phyloP scores from a whole-genome alignment of 2,797 vertebrate species.

The Coendou prehensilis region DNA sequence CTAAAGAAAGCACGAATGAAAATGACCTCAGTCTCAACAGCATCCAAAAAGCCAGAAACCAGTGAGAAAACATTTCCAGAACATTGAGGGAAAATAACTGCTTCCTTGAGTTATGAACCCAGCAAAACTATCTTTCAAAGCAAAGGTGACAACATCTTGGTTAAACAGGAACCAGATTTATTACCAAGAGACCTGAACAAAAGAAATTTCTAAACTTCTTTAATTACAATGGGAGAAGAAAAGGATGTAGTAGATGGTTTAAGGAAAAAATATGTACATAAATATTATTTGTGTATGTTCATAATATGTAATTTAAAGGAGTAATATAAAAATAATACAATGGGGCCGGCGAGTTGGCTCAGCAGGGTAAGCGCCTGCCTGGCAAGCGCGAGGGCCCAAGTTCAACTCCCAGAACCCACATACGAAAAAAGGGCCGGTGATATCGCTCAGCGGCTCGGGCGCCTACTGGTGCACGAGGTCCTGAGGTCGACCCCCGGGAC shows the following conservation, averaged over 20 bases:
- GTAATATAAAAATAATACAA: not conserved
- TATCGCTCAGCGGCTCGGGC: no score
- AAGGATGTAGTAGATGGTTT: not conserved
- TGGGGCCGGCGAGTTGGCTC: no score
- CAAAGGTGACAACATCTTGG: not conserved
- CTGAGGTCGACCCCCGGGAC: no score
- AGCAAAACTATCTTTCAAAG: not conserved
- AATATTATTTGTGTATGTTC: not conserved
- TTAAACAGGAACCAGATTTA: conserved; percentile 17
- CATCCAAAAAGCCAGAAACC: not conserved
- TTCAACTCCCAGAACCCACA: no score
- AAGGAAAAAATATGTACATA: not conserved
- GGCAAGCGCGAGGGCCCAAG: no score
- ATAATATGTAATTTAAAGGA: not conserved
- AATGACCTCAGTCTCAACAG: not conserved
- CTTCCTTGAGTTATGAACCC: not conserved
- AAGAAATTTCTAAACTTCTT: not conserved
- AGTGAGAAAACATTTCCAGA: not conserved
- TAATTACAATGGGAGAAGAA: not conserved
- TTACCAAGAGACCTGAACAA: not conserved
- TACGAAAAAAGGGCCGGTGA: no score
- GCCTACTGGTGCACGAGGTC: no score
- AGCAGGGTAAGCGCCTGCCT: no score
- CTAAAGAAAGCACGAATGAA: conserved; percentile 16
- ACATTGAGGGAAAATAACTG: not conserved